Base-by-base conservation (phyloP, 2,888 invertebrate genomes). In the Oscheius sp. region DNA sequence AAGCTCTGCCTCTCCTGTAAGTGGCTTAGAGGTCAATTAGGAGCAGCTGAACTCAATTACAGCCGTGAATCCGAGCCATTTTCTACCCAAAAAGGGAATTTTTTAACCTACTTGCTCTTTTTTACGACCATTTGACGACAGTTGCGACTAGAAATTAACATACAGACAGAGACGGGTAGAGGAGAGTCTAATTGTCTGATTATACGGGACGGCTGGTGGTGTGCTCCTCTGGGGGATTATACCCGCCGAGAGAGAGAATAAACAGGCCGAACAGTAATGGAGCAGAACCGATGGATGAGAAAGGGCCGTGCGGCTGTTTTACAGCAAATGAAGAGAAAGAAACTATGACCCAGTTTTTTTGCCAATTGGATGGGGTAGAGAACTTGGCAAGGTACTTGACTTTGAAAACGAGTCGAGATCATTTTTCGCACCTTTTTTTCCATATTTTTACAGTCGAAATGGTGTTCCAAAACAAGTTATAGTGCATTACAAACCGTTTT, bases 131-230 rank as follows among this genome's bases (percentile, higher is more conserved):
- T 61, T 61, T 61, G 61, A 1, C 61, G 61, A 61, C 61, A 61
- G 45, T 61, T 61, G 61, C 61, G 43, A 43, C 61, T 61, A 18
- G 61, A 61, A 61, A 61, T 61, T 61, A 61, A 43, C 61, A 61
- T 61, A 61, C 12, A 21, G 27, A 5, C 27, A 58, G 21, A 21
- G n/a, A n/a, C 9, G 12, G 27, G 58, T 35, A 9, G 35, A 9
- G 9, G 21, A n/a, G 43, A 5, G 61, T 21, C 61, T 61, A 61
- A 61, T 61, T 61, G 61, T n/a, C 43, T 43, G 61, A 59, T 59
- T 59, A 59, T 59, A 43, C 61, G 41, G 25, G 12, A 49, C 55
- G 55, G 55, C 23, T 25, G 58, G 25, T 35, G n/a, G 35, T 27
- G 25, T 58, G 58, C 58, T 58, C 58, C 58, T 58, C n/a, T 18